phyloP scores from a whole-genome alignment of 2,113 vertebrate genomes.

The Neolamprologus caudopunctatus region DNA sequence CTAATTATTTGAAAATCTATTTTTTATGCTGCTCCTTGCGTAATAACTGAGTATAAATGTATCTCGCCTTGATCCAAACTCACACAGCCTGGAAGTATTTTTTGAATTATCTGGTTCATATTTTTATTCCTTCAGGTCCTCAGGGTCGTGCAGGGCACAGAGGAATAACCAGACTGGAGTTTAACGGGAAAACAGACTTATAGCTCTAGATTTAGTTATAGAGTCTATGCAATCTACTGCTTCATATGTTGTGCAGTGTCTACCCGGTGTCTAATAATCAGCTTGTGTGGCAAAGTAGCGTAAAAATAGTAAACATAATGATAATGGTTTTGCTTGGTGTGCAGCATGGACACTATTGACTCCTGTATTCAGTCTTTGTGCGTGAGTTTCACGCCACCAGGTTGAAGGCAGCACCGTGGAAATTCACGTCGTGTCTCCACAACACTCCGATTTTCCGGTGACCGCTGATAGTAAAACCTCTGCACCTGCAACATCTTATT shows the following conservation, averaged over 20 bases:
- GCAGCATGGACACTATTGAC: constrained; percentile 9
- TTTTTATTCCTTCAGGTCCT: background rate
- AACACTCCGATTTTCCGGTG: constrained; percentile 60
- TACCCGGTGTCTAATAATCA: background rate
- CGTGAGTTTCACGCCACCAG: constrained; percentile 69
- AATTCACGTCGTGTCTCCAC: constrained; percentile 65
- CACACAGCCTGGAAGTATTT: background rate
- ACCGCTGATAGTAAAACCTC: background rate
- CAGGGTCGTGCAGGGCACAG: fast-evolving
- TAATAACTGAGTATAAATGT: background rate
- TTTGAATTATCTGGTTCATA: background rate
- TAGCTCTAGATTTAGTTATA: background rate
- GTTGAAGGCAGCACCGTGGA: constrained; percentile 69
- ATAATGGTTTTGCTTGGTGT: constrained; percentile 30
- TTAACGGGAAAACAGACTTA: background rate
- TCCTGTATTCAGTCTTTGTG: constrained; percentile 53
- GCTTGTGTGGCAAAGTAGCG: constrained; percentile 56
- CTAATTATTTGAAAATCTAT: background rate
- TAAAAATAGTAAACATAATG: constrained; percentile 57
- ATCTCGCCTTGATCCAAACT: background rate
- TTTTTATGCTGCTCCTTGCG: background rate
- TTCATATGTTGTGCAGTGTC: background rate
- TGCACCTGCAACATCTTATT: background rate
- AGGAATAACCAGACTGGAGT: background rate
- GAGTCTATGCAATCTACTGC: fast-evolving